Base-by-base conservation (phyloP, 2,888 invertebrate species). In the Eupithecia vulgata region DNA sequence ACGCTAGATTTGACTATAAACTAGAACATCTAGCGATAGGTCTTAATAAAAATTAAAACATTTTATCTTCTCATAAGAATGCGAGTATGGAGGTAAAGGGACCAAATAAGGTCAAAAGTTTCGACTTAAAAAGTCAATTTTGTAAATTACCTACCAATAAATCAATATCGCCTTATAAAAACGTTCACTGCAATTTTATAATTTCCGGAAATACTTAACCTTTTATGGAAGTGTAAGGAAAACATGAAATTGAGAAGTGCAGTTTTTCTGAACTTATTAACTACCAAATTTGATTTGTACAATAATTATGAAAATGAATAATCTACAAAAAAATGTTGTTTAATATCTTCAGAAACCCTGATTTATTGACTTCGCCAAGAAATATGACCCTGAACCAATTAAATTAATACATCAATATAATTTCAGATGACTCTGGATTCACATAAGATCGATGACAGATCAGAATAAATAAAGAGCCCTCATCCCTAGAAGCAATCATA, bases 191-290 rank as follows among this genome's bases (percentile, higher is more conserved):
- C 45, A 70, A 68, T 70, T 42, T 64, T 67, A 62, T 57, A 71
- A 45, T 65, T 64, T 71, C 71, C 74, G 71, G 74, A 66, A 52
- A 42, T 48, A 61, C 37, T 74, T 71, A 61, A 48, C 25, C 25
- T 65, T 68, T 52, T 59, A 57, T 48, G 74, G 65, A 68, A 40
- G 37, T 68, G 68, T 64, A 74, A 74, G 74, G 74, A 73, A 59
- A 73, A 66, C 69, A 25, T 4, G 21, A 37, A 65, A 42, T 65
- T 65, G 12, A 42, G 25, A 42, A 40, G 65, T 40, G 12, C 65
- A 65, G 40, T 5, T 65, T 35, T n/a, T 37, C 15, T 35, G 12
- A 65, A 40, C 21, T 3, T 52, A n/a, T 1, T 30, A 45, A 17
- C 17, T 45, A 17, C 45, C 42, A 45, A 17, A 45, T 45, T 45